Conservation (phyloP, 2,113 vertebrate genomes). For the Dolichotis patagonum region DNA sequence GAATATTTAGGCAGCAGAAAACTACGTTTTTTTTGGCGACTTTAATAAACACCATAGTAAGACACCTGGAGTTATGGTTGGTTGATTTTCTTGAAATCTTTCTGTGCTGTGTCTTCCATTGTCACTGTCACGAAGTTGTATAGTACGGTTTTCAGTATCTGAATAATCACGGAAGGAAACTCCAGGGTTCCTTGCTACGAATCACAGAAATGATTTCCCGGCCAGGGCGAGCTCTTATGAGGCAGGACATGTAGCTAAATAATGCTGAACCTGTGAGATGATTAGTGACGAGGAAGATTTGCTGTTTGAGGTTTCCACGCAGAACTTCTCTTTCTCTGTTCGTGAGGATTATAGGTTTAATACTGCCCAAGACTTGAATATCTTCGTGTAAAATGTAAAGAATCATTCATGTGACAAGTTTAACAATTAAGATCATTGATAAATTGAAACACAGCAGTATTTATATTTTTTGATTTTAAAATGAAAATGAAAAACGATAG, state of each 20-base stretch:
- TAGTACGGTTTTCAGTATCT: background rate
- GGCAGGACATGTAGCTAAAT: slow-evolving; percentile 37
- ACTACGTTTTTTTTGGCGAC: background rate
- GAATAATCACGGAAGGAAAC: slow-evolving; percentile 48
- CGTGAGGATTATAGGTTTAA: slow-evolving; percentile 30
- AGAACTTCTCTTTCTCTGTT: background rate
- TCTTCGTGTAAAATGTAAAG: background rate
- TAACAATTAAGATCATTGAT: background rate
- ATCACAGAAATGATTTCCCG: slow-evolving; percentile 69
- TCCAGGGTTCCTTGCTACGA: slow-evolving; percentile 22
- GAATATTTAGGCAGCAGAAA: slow-evolving; percentile 9
- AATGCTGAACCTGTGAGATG: slow-evolving; percentile 49
- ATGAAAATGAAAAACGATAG: no score
- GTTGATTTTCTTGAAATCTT: slow-evolving; percentile 10
- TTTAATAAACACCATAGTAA: slow-evolving; percentile 15
- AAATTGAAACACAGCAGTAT: background rate
- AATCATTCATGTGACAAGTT: background rate
- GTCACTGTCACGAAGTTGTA: background rate
- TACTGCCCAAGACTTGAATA: background rate
- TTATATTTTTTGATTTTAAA: no score
- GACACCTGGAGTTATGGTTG: slow-evolving; percentile 41
- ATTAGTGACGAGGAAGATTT: background rate
- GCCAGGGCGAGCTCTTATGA: slow-evolving; percentile 28
- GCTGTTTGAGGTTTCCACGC: background rate
- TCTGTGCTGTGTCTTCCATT: slow-evolving; percentile 38